Conservation (phyloP, 23 tunicate species). For the Halocynthia aurantium region DNA sequence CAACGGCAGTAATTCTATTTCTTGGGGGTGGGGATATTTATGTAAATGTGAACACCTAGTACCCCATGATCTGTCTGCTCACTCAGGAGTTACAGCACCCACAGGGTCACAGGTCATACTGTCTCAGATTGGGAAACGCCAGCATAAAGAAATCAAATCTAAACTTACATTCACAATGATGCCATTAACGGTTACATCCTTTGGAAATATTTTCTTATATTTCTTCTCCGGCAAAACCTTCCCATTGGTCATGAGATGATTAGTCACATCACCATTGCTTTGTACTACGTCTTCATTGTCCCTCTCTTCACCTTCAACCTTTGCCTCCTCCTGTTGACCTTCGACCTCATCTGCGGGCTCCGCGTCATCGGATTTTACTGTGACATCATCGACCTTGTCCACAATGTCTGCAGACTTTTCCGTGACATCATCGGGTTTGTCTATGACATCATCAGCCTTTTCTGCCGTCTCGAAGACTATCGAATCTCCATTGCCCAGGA, state of each 20-base stretch:
- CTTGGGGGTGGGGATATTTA: no score
- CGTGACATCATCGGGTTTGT: not conserved
- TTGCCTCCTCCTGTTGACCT: not conserved
- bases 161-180: not conserved
- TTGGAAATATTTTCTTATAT: slow-evolving; percentile 49
- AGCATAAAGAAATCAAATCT: no score
- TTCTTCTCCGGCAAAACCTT: slow-evolving; percentile 16
- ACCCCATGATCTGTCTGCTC: no score
- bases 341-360: not conserved
- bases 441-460: not conserved
- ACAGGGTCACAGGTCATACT: no score
- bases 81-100: no score
- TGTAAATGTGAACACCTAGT: no score
- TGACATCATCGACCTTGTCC: slow-evolving; percentile 3
- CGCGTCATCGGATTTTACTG: not conserved
- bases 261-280: not conserved
- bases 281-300: not conserved
- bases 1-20: no score
- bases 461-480: not conserved
- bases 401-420: not conserved
- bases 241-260: not conserved
- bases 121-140: no score
- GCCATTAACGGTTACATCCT: slow-evolving; percentile 18
- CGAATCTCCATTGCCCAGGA: no score
- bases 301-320: not conserved